Base-by-base conservation (phyloP, 2,113 vertebrate species). In the Naja naja region DNA sequence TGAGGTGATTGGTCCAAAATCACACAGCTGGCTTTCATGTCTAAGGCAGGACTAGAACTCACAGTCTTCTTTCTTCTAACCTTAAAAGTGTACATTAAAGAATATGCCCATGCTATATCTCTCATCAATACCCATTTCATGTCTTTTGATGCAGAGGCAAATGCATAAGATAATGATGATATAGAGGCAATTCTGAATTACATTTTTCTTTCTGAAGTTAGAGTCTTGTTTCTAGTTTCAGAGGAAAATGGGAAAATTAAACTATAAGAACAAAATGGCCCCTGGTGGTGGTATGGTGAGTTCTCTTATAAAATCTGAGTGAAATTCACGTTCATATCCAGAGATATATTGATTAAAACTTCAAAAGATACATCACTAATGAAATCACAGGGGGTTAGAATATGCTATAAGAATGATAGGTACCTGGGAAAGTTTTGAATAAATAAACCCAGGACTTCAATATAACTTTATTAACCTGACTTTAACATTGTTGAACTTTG, bases 401-500 rank as follows among this genome's bases (percentile, higher is more conserved):
- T 81, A 81, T 81, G 74, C 74, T 23, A n/a, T 91, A 34, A 87
- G 54, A 92, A 92, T 81, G 18, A 43, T 85, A 14, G 55, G 20
- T 60, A 30, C 1, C 43, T 58, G 7, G 7, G 12, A 22, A 85
- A 43, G 18, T 85, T 92, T 85, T 56, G 64, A 43, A 49, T 89
- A 88, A 92, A 56, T 85, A 85, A 56, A 34, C 56, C n/a, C 7
- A 27, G 49, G 30, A 39, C 47, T 85, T 52, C n/a, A 47, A 64
- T 69, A 86, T 47, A 85, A 39, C 11, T 85, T 85, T 92, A 85
- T 92, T 89, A 92, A 88, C 34, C 43, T 86, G 27, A 27, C 20
- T 92, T 92, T 92, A 69, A 47, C 49, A 25, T 85, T 93, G 58
- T 85, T 85, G 92, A 89, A 89, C 43, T 86, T 85, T 58, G 20